Evolutionary conservation across 2,888 invertebrate species (phyloP).

Genomic region (Cactoblastis cactorum): DNA sequence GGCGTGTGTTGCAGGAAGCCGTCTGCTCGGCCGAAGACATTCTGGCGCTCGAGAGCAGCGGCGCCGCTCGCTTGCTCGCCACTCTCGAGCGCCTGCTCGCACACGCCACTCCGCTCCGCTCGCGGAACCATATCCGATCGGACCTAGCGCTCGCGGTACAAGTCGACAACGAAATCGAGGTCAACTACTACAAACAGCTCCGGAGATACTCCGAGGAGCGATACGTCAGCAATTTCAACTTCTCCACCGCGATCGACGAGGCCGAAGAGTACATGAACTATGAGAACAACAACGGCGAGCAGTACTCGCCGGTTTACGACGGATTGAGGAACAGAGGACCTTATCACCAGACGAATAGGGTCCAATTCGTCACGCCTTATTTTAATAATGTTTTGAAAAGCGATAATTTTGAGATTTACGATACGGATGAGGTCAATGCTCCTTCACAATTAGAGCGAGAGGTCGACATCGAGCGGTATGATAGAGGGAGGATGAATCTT

Average conservation of each 20-base stretch:
- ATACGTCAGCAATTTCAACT: conserved; percentile 55
- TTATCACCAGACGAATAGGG: conserved; percentile 60
- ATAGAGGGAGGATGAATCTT: conserved; percentile 69
- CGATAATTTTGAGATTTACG: conserved; percentile 64
- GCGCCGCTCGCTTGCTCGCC: conserved; percentile 47
- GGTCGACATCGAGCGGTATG: conserved; percentile 49
- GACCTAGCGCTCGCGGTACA: conserved; percentile 28
- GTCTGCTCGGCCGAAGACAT: conserved; percentile 82
- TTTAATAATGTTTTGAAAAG: conserved; percentile 53
- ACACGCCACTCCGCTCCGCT: conserved; percentile 63
- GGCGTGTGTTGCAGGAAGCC: conserved; percentile 84
- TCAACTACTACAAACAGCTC: conserved; percentile 47
- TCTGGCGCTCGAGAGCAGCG: conserved; percentile 55
- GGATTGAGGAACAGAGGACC: conserved; percentile 69
- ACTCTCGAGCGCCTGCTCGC: conserved; percentile 44
- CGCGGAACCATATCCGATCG: conserved; percentile 72
- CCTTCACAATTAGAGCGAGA: conserved; percentile 39
- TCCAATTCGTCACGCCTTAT: conserved; percentile 68
- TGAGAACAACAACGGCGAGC: conserved; percentile 56
- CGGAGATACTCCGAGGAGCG: conserved; percentile 59
- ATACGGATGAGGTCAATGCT: conserved; percentile 67
- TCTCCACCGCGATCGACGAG: conserved; percentile 53
- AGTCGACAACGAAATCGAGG: conserved; percentile 43
- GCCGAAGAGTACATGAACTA: conserved; percentile 57
- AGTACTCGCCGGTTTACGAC: conserved; percentile 53